These are phyloP conservation scores for Nymphalis urticae DNA, from an alignment of 2,888 invertebrate genomes.

Conservation along the genomic window DNA sequence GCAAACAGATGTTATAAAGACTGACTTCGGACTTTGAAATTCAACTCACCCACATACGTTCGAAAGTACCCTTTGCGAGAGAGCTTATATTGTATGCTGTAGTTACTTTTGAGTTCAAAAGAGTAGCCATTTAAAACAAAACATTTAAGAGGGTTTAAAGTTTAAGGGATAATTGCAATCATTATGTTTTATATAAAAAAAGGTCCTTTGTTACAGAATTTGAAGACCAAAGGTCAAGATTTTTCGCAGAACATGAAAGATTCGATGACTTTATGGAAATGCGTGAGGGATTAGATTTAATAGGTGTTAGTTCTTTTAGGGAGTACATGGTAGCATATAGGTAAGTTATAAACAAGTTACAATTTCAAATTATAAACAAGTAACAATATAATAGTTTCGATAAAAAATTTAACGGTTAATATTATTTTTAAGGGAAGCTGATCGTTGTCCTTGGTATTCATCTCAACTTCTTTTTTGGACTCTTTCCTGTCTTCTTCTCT, in stretches of 20 bases:
- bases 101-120: constrained; percentile 4
- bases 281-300: constrained; percentile 89
- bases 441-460: constrained; percentile 84
- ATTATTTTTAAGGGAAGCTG: constrained; percentile 66
- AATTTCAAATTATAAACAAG: constrained; percentile 18
- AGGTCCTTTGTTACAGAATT: constrained; percentile 81
- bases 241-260: constrained; percentile 89
- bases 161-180: constrained; percentile 13
- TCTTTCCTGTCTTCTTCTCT: constrained; percentile 86
- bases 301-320: constrained; percentile 82
- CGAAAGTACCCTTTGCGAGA: constrained; percentile 2
- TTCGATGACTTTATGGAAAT: constrained; percentile 93
- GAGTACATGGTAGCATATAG: constrained; percentile 81
- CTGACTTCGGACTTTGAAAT: constrained; percentile 8
- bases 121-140: neutral
- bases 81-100: constrained; percentile 1
- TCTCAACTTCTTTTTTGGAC: constrained; percentile 89
- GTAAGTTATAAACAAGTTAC: constrained; percentile 45
- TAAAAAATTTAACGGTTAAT: neutral
- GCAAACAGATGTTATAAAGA: constrained; percentile 11
- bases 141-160: constrained; percentile 9
- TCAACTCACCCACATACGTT: neutral
- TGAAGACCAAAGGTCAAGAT: constrained; percentile 89
- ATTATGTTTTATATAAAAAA: constrained; percentile 7
- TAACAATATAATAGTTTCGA: neutral